Base-by-base conservation (phyloP, 2,797 vertebrate genomes). In the Clarias laeviceps region DNA sequence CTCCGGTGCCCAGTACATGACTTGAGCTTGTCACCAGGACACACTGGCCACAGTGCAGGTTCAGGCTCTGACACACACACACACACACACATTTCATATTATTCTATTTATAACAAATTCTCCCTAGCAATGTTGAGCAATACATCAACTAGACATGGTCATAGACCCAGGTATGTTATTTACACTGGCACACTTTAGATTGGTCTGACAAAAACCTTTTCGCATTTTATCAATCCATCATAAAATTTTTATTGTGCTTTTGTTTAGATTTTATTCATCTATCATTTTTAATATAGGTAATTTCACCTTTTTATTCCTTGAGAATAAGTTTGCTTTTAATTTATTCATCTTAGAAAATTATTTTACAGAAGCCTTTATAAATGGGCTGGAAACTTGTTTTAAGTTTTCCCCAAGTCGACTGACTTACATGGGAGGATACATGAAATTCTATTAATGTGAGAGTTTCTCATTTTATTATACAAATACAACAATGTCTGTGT, bases 1-100 rank as follows among this genome's bases (percentile, higher is more conserved):
- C 94, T 61, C 85, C 93, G 37, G 92, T 96, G 64, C 97, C 97
- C 82, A 99, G 94, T 11, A 99, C 91, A 83, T 99, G 98, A 91
- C 98, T 99, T 88, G 98, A 99, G 91, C 98, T 99, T 15, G 96
- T 99, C 93, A 99, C 94, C 56, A 99, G 90, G 0, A 96, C 97
- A 4, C 98, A 99, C 34, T 94, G 94, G 37, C 91, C 93, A 89
- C 97, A 99, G 86, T 82, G 96, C 59, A 97, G 90, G 15, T 90
- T 95, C 94, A 99, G 94, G 12, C 91, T 97, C 98, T 99, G 91
- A 45, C 87, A 88, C 62, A 86, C 22, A 80, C 2, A 9, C 0
- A 65, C 68, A 91, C 3, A 65, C 59, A 82, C 5, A 61, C 34
- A 65, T 45, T 69, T 74, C 29, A 14, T 82, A 81, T 66, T 68